Evolutionary conservation across 1,140 invertebrate genomes (phyloP), one percentile per base, ranked within the genome.

Genomic region (Heliconius hermathena): DNA sequence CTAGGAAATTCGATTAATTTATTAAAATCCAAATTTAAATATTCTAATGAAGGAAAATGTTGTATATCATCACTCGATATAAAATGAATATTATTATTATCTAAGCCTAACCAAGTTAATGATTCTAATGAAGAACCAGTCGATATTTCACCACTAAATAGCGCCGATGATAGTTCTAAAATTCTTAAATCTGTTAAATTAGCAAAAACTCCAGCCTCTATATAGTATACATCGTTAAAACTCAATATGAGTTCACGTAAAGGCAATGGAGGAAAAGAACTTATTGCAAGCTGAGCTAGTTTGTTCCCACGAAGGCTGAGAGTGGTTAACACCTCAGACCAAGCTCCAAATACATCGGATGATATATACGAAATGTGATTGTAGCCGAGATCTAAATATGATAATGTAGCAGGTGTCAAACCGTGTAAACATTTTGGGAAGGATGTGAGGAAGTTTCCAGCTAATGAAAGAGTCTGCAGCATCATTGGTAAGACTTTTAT

Each of bases 11-110:
- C 94, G 87, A 88, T 94, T 26, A 98, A 90, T 77, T 96, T 95
- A 92, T 98, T 98, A 52, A 97, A 98, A 85, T 98, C 97, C 81
- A 99, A 90, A 91, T 98, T 98, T 3, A 98, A 93, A 89, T 98
- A 98, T 75, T 97, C 96, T 33, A 98, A 89, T 70, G 97, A 96
- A 5, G 95, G 94, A 84, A 97, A 96, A 80, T 92, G 90, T 9
- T 89, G 87, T 71, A 96, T 93, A 1, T 96, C 95, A 46, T 96
- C 96, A 9, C 96, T 93, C 0, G 96, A 95, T 11, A 98, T 95
- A 0, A 92, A 95, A 80, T 96, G 96, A 75, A 98, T 96, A 85
- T 97, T 97, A 85, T 98, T 99, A 89, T 98, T 97, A 88, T 99
- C 98, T 77, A 98, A 88, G 8, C 97, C 97, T 29, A 99, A 94